Conservation (phyloP, 2,888 invertebrate genomes). For the Sinodicranocentrus sp. region DNA sequence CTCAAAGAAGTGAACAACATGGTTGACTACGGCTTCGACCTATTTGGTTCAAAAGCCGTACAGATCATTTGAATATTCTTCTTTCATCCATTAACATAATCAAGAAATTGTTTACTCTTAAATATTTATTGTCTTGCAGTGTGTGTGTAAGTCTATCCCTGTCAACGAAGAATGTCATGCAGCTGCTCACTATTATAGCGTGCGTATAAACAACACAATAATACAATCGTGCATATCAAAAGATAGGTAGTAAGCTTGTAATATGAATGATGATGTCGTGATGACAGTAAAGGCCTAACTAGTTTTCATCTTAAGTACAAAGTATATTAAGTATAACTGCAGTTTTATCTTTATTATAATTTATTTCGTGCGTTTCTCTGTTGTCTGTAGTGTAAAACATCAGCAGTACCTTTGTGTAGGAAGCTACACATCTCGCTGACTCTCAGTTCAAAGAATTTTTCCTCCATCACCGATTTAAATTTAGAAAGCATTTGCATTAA, state of each 20-base stretch:
- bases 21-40: neutral
- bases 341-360: constrained; percentile 35
- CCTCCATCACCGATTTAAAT: constrained; percentile 67
- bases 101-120: neutral
- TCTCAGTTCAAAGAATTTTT: constrained; percentile 12
- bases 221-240: constrained; percentile 20
- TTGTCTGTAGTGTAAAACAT: neutral
- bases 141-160: neutral
- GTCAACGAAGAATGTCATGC: neutral
- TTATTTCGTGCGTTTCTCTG: constrained; percentile 18
- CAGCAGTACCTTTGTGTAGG: neutral
- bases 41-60: neutral
- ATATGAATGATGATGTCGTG: constrained; percentile 18
- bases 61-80: neutral
- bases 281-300: neutral
- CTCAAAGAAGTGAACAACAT: too few relatives aligned
- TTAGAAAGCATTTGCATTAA: constrained; percentile 76
- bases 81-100: neutral
- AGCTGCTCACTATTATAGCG: too few relatives aligned
- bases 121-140: neutral
- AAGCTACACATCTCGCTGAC: constrained; percentile 9
- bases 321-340: constrained; percentile 33
- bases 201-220: neutral
- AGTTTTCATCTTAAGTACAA: neutral
- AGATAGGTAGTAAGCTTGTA: neutral